These are phyloP conservation scores for Dromiciops gliroides DNA, from an alignment of 2,113 vertebrate genomes.

Conservation along the genomic window DNA sequence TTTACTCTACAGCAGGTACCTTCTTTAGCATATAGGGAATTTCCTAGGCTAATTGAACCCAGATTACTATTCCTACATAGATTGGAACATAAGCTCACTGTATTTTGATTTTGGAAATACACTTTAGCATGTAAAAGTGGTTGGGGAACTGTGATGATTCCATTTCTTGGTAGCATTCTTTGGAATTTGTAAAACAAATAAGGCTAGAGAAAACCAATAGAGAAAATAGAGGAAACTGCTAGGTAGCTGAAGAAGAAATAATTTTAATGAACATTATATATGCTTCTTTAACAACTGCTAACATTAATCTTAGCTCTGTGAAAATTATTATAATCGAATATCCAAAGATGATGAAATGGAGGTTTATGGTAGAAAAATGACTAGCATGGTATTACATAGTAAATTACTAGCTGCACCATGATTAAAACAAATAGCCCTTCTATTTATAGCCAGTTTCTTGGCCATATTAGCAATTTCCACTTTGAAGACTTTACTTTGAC, in stretches of 20 bases:
- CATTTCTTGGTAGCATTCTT: neutral
- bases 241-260: neutral
- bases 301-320: neutral
- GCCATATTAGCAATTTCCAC: neutral
- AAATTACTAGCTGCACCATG: neutral
- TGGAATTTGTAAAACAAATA: neutral
- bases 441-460: neutral
- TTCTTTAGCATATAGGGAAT: too few species aligned
- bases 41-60: too few species aligned
- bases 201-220: neutral
- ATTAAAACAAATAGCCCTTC: neutral
- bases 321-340: neutral
- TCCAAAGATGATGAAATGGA: neutral
- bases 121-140: neutral
- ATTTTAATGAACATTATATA: neutral
- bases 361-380: neutral
- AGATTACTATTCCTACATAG: too few species aligned
- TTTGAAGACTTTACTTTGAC: neutral
- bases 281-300: neutral
- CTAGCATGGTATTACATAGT: neutral
- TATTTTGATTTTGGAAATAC: too few species aligned
- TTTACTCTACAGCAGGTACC: too few species aligned
- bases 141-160: neutral
- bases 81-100: too few species aligned
- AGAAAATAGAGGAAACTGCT: neutral